Percentiles rank a stretch among this genome's conserved stretches.
Conservation (phyloP, 2,113 vertebrate species). For the Lates calcarifer region DNA sequence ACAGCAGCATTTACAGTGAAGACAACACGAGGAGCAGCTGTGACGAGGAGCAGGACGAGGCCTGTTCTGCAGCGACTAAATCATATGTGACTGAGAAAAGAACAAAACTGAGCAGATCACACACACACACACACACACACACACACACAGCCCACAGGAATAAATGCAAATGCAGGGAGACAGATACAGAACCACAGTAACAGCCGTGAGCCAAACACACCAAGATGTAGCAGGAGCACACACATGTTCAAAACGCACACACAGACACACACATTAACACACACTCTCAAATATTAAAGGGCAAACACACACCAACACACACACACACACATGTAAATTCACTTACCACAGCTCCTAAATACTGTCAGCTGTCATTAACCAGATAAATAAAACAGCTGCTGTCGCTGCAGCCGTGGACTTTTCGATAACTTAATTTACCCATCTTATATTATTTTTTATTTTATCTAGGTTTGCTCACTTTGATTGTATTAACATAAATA, state of each 20-base stretch:
- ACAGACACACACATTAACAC: neutral
- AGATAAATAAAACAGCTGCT: no score
- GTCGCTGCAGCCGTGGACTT: no score
- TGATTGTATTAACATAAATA: no score
- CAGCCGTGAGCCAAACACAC: slow-evolving; percentile 14
- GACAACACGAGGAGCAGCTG: neutral
- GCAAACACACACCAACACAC: neutral
- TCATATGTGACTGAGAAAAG: slow-evolving; percentile 22
- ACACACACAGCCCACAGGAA: slow-evolving; percentile 11
- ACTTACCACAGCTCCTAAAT: no score
- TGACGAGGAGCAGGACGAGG: slow-evolving; percentile 9
- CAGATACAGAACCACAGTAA: neutral
- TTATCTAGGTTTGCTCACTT: no score
- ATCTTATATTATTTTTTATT: no score
- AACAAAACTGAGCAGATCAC: neutral
- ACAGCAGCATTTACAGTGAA: neutral
- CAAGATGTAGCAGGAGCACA: neutral
- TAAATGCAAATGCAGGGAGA: slow-evolving; percentile 5
- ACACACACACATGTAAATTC: neutral
- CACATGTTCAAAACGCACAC: neutral
- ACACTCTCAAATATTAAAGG: neutral
- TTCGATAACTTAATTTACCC: no score
- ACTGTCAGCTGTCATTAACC: no score
- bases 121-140: slow-evolving; percentile 18
- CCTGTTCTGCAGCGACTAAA: slow-evolving; percentile 32